These are phyloP conservation scores for Ormia ochracea DNA, from an alignment of 2,888 invertebrate genomes.

Conservation along the genomic window DNA sequence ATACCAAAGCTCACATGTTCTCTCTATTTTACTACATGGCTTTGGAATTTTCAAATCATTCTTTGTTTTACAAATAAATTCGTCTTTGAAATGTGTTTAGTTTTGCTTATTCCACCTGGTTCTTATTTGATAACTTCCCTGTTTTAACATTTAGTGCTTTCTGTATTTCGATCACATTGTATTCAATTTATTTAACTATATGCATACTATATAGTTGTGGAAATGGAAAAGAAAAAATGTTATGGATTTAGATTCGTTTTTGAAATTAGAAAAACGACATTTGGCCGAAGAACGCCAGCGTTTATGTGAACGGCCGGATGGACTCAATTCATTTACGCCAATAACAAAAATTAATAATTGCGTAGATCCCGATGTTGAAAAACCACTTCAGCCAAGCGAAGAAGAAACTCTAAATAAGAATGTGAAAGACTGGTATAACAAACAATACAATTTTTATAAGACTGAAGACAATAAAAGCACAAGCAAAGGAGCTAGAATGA, in stretches of 20 bases:
- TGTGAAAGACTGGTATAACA: conserved; percentile 47
- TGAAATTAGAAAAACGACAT: conserved; percentile 66
- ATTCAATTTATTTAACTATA: background rate
- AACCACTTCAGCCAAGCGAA: background rate
- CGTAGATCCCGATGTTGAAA: background rate
- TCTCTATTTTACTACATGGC: too few species aligned
- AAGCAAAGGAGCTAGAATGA: background rate
- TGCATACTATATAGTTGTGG: too few species aligned
- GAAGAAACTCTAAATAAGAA: conserved; percentile 19
- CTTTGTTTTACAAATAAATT: too few species aligned
- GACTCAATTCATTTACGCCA: conserved; percentile 35
- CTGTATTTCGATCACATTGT: background rate
- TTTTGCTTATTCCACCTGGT: too few species aligned
- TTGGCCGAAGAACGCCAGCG: conserved; percentile 67
- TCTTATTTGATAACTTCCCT: too few species aligned
- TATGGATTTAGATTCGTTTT: conserved; percentile 70
- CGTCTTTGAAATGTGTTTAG: too few species aligned
- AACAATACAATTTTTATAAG: conserved; percentile 24
- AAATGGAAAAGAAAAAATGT: conserved; percentile 10
- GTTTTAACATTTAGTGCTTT: too few species aligned
- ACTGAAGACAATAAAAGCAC: background rate
- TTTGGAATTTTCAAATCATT: too few species aligned
- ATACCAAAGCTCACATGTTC: too few species aligned
- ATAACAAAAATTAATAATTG: background rate
- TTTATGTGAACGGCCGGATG: conserved; percentile 43